phyloP scores from a whole-genome alignment of 2,888 invertebrate species.

The Odontothrips loti region DNA sequence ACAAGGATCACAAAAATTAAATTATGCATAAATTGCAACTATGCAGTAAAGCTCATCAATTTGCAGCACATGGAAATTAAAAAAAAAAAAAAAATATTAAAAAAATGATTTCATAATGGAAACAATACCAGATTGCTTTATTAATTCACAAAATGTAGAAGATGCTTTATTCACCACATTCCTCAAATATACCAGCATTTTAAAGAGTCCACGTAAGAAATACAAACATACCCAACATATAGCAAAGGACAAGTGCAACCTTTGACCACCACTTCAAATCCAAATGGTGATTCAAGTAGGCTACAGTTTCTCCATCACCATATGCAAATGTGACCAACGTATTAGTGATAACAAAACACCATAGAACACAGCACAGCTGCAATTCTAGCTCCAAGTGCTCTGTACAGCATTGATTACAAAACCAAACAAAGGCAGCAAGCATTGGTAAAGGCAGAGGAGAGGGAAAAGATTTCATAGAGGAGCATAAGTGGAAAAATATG shows the following conservation, averaged over 20 bases:
- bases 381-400: constrained; percentile 26
- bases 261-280: constrained; percentile 36
- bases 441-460: constrained; percentile 4
- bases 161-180: background rate
- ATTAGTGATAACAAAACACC: constrained; percentile 30
- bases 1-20: background rate
- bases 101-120: constrained; percentile 35
- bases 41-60: background rate
- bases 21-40: background rate
- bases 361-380: constrained; percentile 30
- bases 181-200: constrained; percentile 14
- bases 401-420: constrained; percentile 30
- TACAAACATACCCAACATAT: background rate
- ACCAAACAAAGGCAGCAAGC: constrained; percentile 4
- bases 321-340: constrained; percentile 32
- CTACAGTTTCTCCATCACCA: constrained; percentile 30
- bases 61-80: constrained; percentile 30
- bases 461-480: constrained; percentile 28
- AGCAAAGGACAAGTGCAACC: constrained; percentile 33
- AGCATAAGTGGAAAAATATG: constrained; percentile 35
- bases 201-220: background rate
- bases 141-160: background rate
- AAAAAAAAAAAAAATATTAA: no score
- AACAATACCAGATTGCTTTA: constrained; percentile 30
- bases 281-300: background rate